Evolutionary conservation across 2,888 invertebrate species (phyloP).

Genomic region (Crossocerus cetratus): DNA sequence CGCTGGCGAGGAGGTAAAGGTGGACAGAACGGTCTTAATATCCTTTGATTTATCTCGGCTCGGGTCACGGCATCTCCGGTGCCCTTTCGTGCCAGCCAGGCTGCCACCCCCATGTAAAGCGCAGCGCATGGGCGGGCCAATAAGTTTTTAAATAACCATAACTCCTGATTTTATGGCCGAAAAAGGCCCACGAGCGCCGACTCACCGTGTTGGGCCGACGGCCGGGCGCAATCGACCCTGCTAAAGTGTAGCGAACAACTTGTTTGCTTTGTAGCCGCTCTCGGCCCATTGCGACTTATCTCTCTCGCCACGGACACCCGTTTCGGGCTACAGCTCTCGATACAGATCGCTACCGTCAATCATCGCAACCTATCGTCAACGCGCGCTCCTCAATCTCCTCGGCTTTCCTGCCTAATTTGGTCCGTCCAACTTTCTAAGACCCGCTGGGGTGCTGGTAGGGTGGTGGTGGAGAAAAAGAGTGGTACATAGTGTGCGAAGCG

Average conservation of each 20-base stretch:
- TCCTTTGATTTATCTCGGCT: conserved; percentile 75
- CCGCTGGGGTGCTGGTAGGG: too few relatives aligned
- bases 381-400: neutral
- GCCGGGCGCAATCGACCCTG: conserved; percentile 30
- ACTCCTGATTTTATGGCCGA: conserved; percentile 73
- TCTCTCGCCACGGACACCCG: neutral
- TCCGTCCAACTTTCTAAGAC: neutral
- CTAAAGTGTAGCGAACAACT: conserved; percentile 68
- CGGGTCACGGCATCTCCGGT: conserved; percentile 70
- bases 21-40: conserved; percentile 71
- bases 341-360: conserved; percentile 3
- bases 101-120: conserved; percentile 56
- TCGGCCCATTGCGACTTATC: neutral
- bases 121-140: conserved; percentile 74
- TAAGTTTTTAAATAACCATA: conserved; percentile 76
- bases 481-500: conserved; percentile 11
- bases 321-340: neutral
- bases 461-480: too few relatives aligned
- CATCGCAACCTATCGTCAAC: neutral
- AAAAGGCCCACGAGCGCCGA: conserved; percentile 57
- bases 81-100: conserved; percentile 16
- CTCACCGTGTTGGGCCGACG: conserved; percentile 22
- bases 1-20: conserved; percentile 36
- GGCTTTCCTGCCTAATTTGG: neutral
- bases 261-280: conserved; percentile 60